Conservation (phyloP, 2,113 vertebrate species). For the Thalassarche chlororhynchos region DNA sequence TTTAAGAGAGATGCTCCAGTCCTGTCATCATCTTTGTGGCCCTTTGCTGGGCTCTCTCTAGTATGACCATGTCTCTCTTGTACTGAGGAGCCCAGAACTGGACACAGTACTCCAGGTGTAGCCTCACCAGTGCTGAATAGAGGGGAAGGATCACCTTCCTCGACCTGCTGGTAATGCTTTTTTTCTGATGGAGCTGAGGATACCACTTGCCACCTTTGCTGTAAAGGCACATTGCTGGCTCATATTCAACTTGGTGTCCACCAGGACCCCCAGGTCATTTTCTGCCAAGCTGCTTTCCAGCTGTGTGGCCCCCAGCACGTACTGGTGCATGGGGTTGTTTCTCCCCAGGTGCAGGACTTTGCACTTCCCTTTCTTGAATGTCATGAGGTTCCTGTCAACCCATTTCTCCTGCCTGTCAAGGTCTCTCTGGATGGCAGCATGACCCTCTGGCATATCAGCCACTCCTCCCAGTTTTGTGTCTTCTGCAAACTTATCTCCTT, state of each 20-base stretch:
- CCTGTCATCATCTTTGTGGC: neutral
- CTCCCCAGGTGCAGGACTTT: neutral
- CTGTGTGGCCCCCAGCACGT: neutral
- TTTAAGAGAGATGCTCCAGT: neutral
- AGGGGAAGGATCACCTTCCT: neutral
- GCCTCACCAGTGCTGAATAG: neutral
- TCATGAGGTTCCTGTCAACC: neutral
- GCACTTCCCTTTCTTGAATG: neutral
- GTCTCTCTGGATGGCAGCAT: neutral
- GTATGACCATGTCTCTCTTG: neutral
- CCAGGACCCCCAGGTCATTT: neutral
- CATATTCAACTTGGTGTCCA: neutral
- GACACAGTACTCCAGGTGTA: neutral
- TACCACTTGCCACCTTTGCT: neutral
- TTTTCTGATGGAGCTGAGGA: neutral
- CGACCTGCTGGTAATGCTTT: neutral
- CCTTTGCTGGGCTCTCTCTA: neutral
- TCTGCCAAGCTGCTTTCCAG: neutral
- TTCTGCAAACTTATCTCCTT: neutral
- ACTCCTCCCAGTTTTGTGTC: neutral
- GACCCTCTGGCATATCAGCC: rapidly evolving
- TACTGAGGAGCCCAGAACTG: neutral
- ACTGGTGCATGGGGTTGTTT: neutral
- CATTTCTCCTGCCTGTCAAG: neutral
- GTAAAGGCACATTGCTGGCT: neutral